Percentiles rank a stretch among this genome's conserved stretches.
Evolutionary conservation across 2,113 vertebrate species (phyloP).

Genomic region (Sapayoa aenigma): DNA sequence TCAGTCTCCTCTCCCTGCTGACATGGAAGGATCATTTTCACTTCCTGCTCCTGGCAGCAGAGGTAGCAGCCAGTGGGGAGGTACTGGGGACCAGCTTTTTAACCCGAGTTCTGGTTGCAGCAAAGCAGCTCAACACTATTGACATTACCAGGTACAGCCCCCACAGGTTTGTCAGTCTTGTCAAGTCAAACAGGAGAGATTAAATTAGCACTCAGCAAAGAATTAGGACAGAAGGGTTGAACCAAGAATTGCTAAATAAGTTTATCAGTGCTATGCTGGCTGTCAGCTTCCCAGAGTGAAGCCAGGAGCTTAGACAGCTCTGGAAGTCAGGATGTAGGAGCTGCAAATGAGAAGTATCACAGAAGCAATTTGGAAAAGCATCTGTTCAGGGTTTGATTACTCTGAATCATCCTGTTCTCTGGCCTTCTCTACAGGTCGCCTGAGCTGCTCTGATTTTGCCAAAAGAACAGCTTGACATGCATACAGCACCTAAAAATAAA

Average conservation of each 20-base stretch:
- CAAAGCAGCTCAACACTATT: neutral
- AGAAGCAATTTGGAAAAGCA: conserved; percentile 13
- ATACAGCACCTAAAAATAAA: conserved; percentile 27
- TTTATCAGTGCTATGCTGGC: conserved; percentile 24
- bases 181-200: neutral
- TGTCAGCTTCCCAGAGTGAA: conserved; percentile 15
- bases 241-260: neutral
- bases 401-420: neutral
- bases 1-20: neutral
- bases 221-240: conserved; percentile 23
- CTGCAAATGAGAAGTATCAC: conserved; percentile 36
- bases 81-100: neutral
- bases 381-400: conserved; percentile 16
- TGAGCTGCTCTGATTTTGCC: conserved; percentile 4
- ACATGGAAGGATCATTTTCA: neutral
- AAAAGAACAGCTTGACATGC: neutral
- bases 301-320: neutral
- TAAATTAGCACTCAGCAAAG: neutral
- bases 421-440: conserved; percentile 16
- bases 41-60: neutral
- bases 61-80: neutral
- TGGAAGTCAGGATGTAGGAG: conserved; percentile 3
- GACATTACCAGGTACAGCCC: neutral
- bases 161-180: neutral
- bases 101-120: neutral